These are phyloP conservation scores for Neria commutata DNA, from an alignment of 2,888 invertebrate genomes.

Conservation along the genomic window DNA sequence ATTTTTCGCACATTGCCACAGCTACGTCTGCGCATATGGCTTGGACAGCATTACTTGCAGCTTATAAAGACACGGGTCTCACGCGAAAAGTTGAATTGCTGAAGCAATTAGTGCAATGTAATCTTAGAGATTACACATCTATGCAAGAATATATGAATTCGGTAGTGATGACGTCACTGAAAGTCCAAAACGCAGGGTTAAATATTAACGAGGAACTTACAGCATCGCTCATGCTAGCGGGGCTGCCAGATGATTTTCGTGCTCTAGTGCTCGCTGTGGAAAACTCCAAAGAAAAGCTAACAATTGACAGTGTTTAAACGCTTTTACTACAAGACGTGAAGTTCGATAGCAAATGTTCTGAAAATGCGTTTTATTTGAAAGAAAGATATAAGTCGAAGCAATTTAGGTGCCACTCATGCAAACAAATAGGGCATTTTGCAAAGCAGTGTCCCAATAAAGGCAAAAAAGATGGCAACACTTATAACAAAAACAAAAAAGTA, in stretches of 20 bases:
- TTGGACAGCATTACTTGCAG: too few species aligned
- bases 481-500: neutral
- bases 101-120: too few species aligned
- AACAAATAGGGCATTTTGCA: conserved; percentile 17
- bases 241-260: conserved; percentile 20
- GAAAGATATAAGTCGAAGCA: neutral
- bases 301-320: conserved; percentile 15
- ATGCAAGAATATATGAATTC: conserved; percentile 27
- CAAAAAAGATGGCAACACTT: conserved; percentile 3
- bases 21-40: too few species aligned
- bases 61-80: too few species aligned
- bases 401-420: conserved; percentile 22
- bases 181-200: conserved; percentile 24
- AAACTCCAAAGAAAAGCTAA: conserved; percentile 18
- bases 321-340: too few species aligned
- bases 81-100: conserved; percentile 11
- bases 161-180: conserved; percentile 23
- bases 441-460: conserved; percentile 7
- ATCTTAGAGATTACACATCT: conserved; percentile 16
- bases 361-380: conserved; percentile 20
- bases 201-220: conserved; percentile 28
- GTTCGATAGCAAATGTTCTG: conserved; percentile 14
- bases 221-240: conserved; percentile 24
- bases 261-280: conserved; percentile 21
- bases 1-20: too few species aligned